These are phyloP conservation scores for Bambusicola thoracicus DNA, from an alignment of 2,113 vertebrate species.

Conservation along the genomic window DNA sequence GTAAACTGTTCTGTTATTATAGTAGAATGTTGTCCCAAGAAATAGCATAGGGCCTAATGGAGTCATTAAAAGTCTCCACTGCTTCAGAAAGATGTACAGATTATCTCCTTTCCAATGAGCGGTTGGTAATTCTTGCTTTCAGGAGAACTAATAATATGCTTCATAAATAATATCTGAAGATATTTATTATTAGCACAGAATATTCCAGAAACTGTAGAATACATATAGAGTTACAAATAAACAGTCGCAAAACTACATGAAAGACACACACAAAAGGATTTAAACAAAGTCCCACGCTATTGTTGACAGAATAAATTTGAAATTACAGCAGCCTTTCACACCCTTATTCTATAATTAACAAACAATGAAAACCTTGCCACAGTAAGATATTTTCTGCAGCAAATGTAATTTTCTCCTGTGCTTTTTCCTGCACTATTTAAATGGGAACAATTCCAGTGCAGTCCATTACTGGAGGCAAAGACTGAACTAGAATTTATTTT, in stretches of 20 bases:
- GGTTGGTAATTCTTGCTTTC: constrained; percentile 5
- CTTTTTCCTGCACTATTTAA: not conserved
- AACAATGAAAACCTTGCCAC: not conserved
- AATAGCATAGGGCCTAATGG: constrained; percentile 23
- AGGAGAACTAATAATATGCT: constrained; percentile 13
- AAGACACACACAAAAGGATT: not conserved
- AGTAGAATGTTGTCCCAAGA: constrained; percentile 16
- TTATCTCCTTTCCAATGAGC: constrained; percentile 2
- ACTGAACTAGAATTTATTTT: constrained; percentile 37
- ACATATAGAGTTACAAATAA: not conserved
- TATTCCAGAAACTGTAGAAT: not conserved
- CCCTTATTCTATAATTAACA: constrained; percentile 36
- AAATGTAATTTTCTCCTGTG: constrained; percentile 34
- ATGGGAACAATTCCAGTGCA: not conserved
- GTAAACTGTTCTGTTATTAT: constrained; percentile 43
- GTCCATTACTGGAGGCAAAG: constrained; percentile 24
- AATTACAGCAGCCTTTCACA: constrained; percentile 15
- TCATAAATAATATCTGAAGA: not conserved
- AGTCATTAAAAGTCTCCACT: constrained; percentile 16
- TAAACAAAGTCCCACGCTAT: not conserved
- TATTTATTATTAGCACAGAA: not conserved
- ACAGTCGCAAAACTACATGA: not conserved
- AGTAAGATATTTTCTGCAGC: not conserved
- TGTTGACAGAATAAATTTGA: not conserved
- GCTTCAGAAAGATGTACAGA: not conserved